These are phyloP conservation scores for Trachelus stipa DNA, from an alignment of 2,888 invertebrate species.

Conservation along the genomic window DNA sequence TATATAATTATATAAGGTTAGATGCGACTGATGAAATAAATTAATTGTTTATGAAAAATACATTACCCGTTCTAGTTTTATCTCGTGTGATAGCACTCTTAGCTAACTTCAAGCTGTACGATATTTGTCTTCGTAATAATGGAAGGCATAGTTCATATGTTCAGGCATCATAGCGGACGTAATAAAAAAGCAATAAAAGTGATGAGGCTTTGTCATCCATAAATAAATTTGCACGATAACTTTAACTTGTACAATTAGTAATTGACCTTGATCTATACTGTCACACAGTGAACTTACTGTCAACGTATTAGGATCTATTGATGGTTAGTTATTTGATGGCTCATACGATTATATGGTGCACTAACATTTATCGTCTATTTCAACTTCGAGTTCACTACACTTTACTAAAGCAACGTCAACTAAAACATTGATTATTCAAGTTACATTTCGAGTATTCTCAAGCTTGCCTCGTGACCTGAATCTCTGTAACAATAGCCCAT, in stretches of 20 bases:
- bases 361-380: neutral
- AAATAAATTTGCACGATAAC: neutral
- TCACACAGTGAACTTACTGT: neutral
- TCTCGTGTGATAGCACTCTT: neutral
- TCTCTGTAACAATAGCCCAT: neutral
- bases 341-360: neutral
- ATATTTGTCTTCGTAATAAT: neutral
- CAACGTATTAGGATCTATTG: neutral
- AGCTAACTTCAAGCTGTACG: neutral
- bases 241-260: neutral
- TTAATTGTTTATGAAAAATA: neutral
- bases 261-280: neutral
- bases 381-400: neutral
- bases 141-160: neutral
- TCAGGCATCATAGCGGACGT: neutral
- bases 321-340: neutral
- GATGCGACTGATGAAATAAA: neutral
- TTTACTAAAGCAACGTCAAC: neutral
- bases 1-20: neutral
- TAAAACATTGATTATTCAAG: neutral
- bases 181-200: neutral
- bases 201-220: neutral
- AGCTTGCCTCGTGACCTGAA: constrained; percentile 9
- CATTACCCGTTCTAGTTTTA: neutral
- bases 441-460: neutral